Percentiles rank a stretch among this genome's conserved stretches.
Evolutionary conservation across 2,113 vertebrate genomes (phyloP).

Genomic region (Stegostoma tigrinum): DNA sequence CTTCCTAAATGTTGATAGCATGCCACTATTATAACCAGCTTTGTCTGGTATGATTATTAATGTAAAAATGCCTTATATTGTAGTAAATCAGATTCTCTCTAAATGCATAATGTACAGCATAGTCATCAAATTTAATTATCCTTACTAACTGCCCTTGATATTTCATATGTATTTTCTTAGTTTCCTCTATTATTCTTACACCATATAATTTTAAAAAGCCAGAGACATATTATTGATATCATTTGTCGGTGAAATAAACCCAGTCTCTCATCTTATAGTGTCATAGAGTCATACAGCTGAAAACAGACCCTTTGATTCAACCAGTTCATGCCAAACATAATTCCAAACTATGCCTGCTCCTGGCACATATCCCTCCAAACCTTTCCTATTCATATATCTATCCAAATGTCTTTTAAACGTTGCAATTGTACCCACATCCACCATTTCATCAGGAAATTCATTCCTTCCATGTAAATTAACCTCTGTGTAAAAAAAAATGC

Average conservation of each 20-base stretch:
- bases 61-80: no score
- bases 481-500: no score
- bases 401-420: no score
- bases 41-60: neutral
- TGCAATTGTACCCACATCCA: no score
- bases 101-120: neutral
- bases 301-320: no score
- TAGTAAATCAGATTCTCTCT: neutral
- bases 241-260: neutral
- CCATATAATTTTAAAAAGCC: neutral
- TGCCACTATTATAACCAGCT: neutral
- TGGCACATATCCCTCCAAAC: no score
- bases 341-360: no score
- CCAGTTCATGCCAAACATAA: no score
- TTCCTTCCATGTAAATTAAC: no score
- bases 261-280: neutral
- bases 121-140: neutral
- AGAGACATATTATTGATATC: neutral
- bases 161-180: neutral
- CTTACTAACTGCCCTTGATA: neutral
- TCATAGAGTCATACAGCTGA: no score
- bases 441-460: no score
- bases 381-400: no score
- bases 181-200: slow-evolving; percentile 4
- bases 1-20: neutral